Conservation (phyloP, 2,113 vertebrate species). For the Crotalus tigris region DNA sequence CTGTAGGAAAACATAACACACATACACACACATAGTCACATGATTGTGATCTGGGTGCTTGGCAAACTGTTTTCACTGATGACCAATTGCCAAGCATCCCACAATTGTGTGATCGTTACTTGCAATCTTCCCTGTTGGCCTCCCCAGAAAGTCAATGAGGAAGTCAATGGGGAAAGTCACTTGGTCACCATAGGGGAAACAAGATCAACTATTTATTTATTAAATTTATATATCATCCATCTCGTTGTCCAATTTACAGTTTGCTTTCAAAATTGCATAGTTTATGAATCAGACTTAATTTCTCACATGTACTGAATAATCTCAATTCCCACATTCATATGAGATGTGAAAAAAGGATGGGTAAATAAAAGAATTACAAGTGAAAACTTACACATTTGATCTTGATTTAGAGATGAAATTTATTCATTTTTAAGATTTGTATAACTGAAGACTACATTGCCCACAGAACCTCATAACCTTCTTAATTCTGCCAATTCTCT, state of each 20-base stretch:
- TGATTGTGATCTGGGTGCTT: neutral
- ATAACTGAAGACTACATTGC: neutral
- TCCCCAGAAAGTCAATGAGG: neutral
- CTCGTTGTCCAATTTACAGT: neutral
- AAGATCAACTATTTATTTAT: neutral
- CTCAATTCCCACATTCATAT: neutral
- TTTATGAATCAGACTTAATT: neutral
- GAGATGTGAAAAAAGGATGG: neutral
- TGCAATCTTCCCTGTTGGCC: neutral
- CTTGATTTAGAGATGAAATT: neutral
- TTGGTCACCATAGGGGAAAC: neutral
- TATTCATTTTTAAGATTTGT: neutral
- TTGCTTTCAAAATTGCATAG: neutral
- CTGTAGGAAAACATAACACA: neutral
- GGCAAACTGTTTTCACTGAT: neutral
- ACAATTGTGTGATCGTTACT: neutral
- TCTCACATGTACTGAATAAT: neutral
- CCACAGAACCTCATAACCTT: neutral
- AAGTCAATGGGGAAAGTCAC: neutral
- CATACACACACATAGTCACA: neutral
- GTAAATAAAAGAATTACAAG: neutral
- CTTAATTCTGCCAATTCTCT: neutral
- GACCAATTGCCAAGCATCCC: neutral
- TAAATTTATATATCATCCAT: neutral
- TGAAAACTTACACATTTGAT: neutral